These are phyloP conservation scores for Troilus luridus DNA, from an alignment of 2,888 invertebrate species.

Conservation along the genomic window DNA sequence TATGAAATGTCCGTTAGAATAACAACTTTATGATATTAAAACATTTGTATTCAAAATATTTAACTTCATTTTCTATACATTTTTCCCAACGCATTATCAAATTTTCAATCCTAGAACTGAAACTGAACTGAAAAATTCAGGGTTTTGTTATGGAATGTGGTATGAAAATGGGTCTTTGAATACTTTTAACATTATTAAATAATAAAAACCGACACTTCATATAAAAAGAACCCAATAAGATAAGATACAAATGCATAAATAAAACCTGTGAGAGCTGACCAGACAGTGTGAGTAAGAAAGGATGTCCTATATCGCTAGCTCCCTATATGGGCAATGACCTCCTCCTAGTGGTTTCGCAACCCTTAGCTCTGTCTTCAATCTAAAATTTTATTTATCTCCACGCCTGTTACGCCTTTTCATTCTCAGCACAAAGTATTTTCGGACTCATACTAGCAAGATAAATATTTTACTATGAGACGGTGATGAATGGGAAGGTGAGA, in stretches of 20 bases:
- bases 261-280: background rate
- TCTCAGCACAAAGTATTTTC: background rate
- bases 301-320: conserved; percentile 49
- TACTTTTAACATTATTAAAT: no score
- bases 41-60: no score
- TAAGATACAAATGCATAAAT: background rate
- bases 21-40: no score
- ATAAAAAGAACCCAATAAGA: no score
- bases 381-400: conserved; percentile 37
- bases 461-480: background rate
- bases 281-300: conserved; percentile 50
- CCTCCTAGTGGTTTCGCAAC: conserved; percentile 33
- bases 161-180: no score
- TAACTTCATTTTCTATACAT: no score
- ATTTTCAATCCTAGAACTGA: no score
- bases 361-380: conserved; percentile 17
- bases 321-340: conserved; percentile 53
- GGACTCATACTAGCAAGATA: background rate
- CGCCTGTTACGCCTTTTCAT: background rate
- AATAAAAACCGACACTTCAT: no score
- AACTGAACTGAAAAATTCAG: no score
- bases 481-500: background rate
- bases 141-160: no score
- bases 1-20: no score
- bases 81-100: no score